These are phyloP conservation scores for Cygnus buccinator DNA, from an alignment of 2,113 vertebrate species.

Conservation along the genomic window DNA sequence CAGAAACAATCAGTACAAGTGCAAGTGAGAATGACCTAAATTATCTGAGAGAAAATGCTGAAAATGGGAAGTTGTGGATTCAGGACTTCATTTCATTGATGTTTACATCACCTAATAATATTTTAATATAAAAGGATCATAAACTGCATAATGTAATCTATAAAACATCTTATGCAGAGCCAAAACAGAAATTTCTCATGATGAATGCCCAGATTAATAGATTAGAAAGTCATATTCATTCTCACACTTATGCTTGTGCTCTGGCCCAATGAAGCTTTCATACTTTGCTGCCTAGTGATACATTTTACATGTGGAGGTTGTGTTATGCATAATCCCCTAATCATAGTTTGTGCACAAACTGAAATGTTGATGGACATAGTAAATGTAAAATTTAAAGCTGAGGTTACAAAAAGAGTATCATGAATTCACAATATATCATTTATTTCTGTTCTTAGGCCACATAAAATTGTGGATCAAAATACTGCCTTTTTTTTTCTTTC, in stretches of 20 bases:
- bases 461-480: neutral
- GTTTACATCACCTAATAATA: neutral
- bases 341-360: neutral
- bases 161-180: neutral
- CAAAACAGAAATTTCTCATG: neutral
- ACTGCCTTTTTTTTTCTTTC: neutral
- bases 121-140: slow-evolving; percentile 11
- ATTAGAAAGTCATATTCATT: slow-evolving; percentile 5
- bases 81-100: neutral
- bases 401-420: neutral
- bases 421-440: neutral
- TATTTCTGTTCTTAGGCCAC: neutral
- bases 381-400: neutral
- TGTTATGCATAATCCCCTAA: neutral
- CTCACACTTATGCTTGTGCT: neutral
- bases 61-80: neutral
- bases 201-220: slow-evolving; percentile 3
- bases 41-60: neutral
- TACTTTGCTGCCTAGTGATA: slow-evolving; percentile 12
- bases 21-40: neutral
- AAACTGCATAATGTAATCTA: neutral
- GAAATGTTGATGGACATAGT: neutral
- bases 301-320: neutral
- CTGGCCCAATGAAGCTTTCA: neutral
- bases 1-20: neutral